phyloP scores from a whole-genome alignment of 2,113 vertebrate species.

The Lampris megalopsis region DNA sequence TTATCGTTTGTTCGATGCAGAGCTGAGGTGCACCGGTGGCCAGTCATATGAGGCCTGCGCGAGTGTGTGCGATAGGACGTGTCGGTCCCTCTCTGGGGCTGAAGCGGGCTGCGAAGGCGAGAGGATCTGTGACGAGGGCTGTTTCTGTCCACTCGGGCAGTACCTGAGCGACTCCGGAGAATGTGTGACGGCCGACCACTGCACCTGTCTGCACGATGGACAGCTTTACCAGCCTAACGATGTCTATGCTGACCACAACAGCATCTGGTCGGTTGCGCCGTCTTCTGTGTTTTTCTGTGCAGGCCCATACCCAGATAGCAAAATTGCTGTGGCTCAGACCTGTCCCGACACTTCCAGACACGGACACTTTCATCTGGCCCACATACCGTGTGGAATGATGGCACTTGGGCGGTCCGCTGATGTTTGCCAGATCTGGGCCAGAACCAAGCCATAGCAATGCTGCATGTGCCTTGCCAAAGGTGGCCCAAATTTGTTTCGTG shows the following conservation, averaged over 20 bases:
- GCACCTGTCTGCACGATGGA: slow-evolving; percentile 91
- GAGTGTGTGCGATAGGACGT: slow-evolving; percentile 88
- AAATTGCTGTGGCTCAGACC: no score
- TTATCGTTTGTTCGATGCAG: slow-evolving; percentile 67
- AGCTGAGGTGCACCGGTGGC: slow-evolving; percentile 85
- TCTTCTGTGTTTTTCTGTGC: no score
- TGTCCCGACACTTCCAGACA: no score
- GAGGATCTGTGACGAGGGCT: slow-evolving; percentile 90
- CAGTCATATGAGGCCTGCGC: slow-evolving; percentile 90
- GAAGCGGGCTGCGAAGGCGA: slow-evolving; percentile 84
- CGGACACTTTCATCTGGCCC: no score
- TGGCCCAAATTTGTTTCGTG: no score
- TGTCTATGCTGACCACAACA: slow-evolving; percentile 89
- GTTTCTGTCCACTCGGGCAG: slow-evolving; percentile 89
- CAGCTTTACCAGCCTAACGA: slow-evolving; percentile 94
- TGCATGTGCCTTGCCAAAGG: no score
- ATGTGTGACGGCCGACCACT: slow-evolving; percentile 88
- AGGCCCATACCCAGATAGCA: no score
- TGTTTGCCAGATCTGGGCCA: no score
- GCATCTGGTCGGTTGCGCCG: slow-evolving; percentile 87
- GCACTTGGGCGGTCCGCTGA: no score
- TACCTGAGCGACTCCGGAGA: slow-evolving; percentile 86
- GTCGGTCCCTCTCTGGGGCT: slow-evolving; percentile 87
- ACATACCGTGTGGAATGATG: no score
- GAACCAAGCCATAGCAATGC: no score